A percentile compares a stretch with the other conserved stretches of the same genome.
phyloP scores from a whole-genome alignment of 2,888 invertebrate species.

The Polyploca ridens region DNA sequence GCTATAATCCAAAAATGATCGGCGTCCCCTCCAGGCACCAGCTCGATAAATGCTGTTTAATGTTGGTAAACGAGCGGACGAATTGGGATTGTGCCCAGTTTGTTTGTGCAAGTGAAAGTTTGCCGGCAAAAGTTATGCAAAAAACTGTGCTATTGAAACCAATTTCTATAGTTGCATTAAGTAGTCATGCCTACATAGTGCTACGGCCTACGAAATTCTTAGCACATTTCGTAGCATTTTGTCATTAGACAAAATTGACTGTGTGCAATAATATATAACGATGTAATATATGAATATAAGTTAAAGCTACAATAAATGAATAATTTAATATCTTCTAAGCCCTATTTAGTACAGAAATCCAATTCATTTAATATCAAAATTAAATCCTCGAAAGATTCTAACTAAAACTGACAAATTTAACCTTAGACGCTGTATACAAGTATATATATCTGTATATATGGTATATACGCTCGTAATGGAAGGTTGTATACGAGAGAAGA shows the following conservation, averaged over 20 bases:
- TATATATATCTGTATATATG: too few relatives aligned
- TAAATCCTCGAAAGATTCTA: background rate
- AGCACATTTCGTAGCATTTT: background rate
- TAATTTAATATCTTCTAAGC: too few relatives aligned
- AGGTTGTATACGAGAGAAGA: slow-evolving; percentile 18
- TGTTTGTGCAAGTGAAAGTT: slow-evolving; percentile 33
- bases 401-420: background rate
- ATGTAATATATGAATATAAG: too few relatives aligned
- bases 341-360: too few relatives aligned
- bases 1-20: slow-evolving; percentile 83
- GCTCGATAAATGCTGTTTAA: slow-evolving; percentile 77
- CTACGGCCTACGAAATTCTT: background rate
- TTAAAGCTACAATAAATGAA: too few relatives aligned
- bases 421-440: too few relatives aligned
- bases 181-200: background rate
- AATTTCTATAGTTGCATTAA: background rate
- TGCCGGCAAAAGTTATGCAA: background rate
- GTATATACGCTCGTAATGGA: background rate
- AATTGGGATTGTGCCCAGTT: slow-evolving; percentile 29
- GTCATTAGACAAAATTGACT: background rate
- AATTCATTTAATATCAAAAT: too few relatives aligned
- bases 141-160: background rate
- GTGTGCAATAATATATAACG: too few relatives aligned
- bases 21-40: slow-evolving; percentile 58
- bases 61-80: slow-evolving; percentile 63